Base-by-base conservation (phyloP, 2,797 vertebrate species). In the Alosa sapidissima region DNA sequence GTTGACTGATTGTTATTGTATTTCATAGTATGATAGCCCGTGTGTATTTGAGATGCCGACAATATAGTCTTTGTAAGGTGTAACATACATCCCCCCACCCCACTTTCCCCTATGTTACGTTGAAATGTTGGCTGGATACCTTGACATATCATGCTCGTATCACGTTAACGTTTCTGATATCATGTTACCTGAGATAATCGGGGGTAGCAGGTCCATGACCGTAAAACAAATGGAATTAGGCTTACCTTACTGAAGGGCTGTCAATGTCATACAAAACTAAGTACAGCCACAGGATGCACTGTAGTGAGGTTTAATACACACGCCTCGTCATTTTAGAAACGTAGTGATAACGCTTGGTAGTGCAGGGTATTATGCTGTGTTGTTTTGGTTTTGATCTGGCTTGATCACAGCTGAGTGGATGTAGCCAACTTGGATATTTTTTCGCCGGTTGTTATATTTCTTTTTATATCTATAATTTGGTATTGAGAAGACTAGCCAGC, bases 321-420 rank as follows among this genome's bases (percentile, higher is more conserved):
- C 11, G 58, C 13, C 28, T 72, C 11, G 28, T 72, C 33, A 11
- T 36, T 72, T 72, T 36, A 41, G 10, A 72, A 72, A 72, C 65
- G 13, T 28, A 36, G 65, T 33, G 65, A 72, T 14, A 72, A 11
- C 4, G 4, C 13, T 36, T 72, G 65, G 65, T 72, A 41, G 65
- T 72, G 14, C 65, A 72, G 65, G 65, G 4, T 36, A 72, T 41
- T 36, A 72, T 72, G 65, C 33, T 41, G 33, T 72, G 65, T 72
- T 72, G 65, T 72, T 72, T 72, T 72, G 65, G 65, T 72, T 72
- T 72, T 72, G 65, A 72, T 33, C 13, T 72, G 65, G 65, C 65
- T 72, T 72, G 65, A 72, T 36, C 65, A 72, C 65, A 72, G 65
- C 65, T 72, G 65, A 72, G 65, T 72, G 33, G 28, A 36, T 36